Evolutionary conservation across 2,113 vertebrate species (phyloP).

Genomic region (Lepisosteus oculatus): DNA sequence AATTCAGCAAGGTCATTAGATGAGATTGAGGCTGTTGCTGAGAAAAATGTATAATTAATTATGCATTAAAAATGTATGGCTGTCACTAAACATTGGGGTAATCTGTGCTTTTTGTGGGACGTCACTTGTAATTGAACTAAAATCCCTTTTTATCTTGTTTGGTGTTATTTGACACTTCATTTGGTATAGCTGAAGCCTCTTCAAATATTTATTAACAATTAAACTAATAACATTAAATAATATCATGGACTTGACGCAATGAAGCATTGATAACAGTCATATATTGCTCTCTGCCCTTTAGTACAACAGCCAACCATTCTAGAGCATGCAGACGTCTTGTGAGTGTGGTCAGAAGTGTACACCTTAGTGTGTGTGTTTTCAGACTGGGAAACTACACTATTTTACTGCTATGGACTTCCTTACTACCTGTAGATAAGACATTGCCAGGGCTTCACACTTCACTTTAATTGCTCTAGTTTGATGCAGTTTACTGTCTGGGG

Average conservation of each 20-base stretch:
- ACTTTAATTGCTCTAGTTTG: conserved; percentile 2
- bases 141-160: not conserved
- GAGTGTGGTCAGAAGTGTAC: not conserved
- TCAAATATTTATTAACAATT: not conserved
- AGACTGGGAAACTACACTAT: not conserved
- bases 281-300: not conserved
- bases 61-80: not conserved
- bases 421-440: not conserved
- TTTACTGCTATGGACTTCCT: not conserved
- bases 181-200: not conserved
- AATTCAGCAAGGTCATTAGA: not conserved
- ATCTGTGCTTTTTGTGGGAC: not conserved
- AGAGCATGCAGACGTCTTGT: no score
- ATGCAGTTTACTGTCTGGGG: conserved; percentile 5
- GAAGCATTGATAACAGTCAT: not conserved
- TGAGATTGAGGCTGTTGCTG: not conserved
- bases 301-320: no score
- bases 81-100: not conserved
- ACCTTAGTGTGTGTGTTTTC: not conserved
- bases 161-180: not conserved
- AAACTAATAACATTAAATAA: not conserved
- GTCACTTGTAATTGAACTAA: not conserved
- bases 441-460: not conserved
- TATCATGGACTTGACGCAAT: not conserved
- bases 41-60: not conserved